Base-by-base conservation (phyloP, 1,140 invertebrate genomes). In the Rhysida immarginata region DNA sequence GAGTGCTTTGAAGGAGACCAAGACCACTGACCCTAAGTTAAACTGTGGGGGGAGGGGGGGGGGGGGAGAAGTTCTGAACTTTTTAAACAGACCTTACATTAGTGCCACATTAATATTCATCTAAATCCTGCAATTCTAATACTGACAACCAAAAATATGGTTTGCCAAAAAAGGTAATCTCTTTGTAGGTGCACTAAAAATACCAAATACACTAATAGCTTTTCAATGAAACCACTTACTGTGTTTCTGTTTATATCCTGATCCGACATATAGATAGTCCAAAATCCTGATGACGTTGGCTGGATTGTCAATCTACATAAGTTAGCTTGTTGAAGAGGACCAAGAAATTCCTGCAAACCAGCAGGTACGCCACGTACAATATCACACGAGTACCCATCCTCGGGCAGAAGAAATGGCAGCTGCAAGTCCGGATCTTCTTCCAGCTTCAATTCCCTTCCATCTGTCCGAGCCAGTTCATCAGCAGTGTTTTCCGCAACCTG, bases 361-460 rank as follows among this genome's bases (percentile, higher is more conserved):
- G 83, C 82, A 20, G 93, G 93, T 46, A 95, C 82, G 27, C 92
- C 92, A 51, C 86, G 75, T 46, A 94, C 88, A 42, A 96, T 87
- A 73, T 98, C 94, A 71, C 92, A 95, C 65, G 92, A 94, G 74
- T 97, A 99, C 14, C 95, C 95, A 74, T 99, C 95, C 66, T 96
- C 92, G 0, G 96, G 96, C 14, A 99, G 75, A 2, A 98, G 72
- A 53, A 99, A 84, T 2, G 88, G 89, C 18, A 97, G 73, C 61
- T 87, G 84, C 20, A 98, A 76, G 61, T 91, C 84, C 13, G 81
- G 78, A 64, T 91, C 88, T 71, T 99, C 96, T 58, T 79, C 75
- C 24, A 66, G 51, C 43, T 74, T 69, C 26, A 93, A 83, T 69
- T 92, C 85, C 16, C 88, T 77, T 0, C 91, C 92, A 67, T 98